Conservation (phyloP, 2,113 vertebrate genomes). For the Burhinus bistriatus region DNA sequence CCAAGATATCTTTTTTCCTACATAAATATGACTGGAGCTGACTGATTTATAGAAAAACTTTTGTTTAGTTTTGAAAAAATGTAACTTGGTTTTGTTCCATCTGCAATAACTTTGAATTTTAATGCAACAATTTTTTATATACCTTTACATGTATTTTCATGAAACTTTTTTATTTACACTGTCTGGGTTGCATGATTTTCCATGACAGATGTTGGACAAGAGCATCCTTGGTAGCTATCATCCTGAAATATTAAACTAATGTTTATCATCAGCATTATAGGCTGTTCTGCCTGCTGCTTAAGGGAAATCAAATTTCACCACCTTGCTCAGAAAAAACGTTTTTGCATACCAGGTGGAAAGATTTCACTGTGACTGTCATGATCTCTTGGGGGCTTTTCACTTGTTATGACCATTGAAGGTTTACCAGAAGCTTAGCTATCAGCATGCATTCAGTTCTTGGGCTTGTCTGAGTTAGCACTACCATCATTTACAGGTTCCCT, state of each 20-base stretch:
- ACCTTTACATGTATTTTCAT: background rate
- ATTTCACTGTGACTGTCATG: background rate
- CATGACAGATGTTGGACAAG: background rate
- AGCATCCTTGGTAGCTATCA: no score
- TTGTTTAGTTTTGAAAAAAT: background rate
- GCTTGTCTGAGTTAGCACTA: background rate
- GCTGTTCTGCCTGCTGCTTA: background rate
- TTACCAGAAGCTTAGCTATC: background rate
- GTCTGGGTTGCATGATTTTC: background rate
- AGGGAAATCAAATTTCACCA: background rate
- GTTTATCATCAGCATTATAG: background rate
- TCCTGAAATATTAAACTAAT: background rate
- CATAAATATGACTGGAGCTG: background rate
- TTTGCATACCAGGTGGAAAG: background rate
- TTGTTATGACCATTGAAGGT: background rate
- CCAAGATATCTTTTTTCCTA: background rate
- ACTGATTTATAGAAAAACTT: background rate
- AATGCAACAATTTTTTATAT: background rate
- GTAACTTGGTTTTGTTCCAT: background rate
- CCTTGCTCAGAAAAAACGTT: background rate
- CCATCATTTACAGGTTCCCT: background rate
- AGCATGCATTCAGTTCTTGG: background rate
- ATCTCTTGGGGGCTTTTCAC: background rate
- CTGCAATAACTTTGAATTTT: background rate
- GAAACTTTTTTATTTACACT: background rate